Evolutionary conservation across 1,140 invertebrate species (phyloP), one percentile per base, ranked within the genome.

Genomic region (Batillaria attramentaria): DNA sequence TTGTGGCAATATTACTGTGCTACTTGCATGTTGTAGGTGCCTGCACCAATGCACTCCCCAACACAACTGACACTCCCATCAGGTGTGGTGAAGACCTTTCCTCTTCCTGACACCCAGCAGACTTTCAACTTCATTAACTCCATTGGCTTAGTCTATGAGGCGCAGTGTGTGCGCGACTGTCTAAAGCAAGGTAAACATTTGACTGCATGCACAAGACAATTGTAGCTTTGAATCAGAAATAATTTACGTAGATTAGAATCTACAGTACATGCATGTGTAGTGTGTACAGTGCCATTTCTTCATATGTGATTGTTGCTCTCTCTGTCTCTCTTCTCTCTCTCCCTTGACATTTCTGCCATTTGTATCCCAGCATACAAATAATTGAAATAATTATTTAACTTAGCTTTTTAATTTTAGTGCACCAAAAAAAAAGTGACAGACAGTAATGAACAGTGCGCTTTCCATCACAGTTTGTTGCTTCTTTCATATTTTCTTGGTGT

Each of bases 91-190:
- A 57, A 37, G 72, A 50, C 54, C 31, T 74, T 74, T 10, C 72
- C 72, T 18, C 50, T 74, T 18, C 72, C 72, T 28, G 31, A 33
- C 43, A 74, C 46, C 39, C 72, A 43, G 10, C 39, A 74, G 31
- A 74, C 46, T 10, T 74, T 37, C 50, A 74, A 57, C 50, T 74
- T 74, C 39, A 16, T 57, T 20, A 74, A 74, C 50, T 74, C 72
- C 33, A 33, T 50, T 10, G 72, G 72, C 28, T 57, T 74, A 1
- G 39, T 74, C 13, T 74, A 74, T 39, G 72, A 74, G 33, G 72
- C 72, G 0, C 31, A 60, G 50, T 50, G 46, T 16, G 72, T 74
- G 13, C 18, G 72, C 24, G 72, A 74, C 3, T 74, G 72, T 57
- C 72, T 74, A 6, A 28, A 35, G 13, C 43, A 74, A 74, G 72